phyloP scores from a whole-genome alignment of 2,888 invertebrate genomes.

The Harmothoe impar region DNA sequence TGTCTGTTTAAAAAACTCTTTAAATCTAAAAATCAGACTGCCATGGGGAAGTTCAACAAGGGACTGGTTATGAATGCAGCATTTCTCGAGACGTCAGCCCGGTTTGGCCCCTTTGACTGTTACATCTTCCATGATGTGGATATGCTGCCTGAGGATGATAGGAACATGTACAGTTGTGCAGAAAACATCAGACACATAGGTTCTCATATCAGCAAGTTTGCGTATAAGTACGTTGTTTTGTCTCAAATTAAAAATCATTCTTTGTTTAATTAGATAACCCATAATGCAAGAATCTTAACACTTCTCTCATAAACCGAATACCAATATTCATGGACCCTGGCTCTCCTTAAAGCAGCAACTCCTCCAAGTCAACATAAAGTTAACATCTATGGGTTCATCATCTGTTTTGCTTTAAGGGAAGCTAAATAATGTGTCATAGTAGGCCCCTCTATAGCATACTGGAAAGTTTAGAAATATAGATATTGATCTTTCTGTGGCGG shows the following conservation, averaged over 20 bases:
- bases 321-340: neutral
- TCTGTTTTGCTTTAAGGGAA: too few relatives aligned
- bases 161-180: neutral
- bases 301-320: neutral
- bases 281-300: neutral
- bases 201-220: neutral
- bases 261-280: neutral
- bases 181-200: neutral
- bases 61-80: conserved; percentile 14
- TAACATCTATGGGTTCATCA: neutral
- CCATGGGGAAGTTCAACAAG: neutral
- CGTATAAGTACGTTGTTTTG: neutral
- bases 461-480: too few relatives aligned
- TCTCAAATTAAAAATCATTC: neutral
- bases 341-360: neutral
- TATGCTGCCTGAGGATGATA: neutral
- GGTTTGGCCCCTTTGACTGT: neutral
- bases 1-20: too few relatives aligned
- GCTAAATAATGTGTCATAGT: too few relatives aligned
- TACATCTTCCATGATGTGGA: conserved; percentile 13
- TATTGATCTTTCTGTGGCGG: too few relatives aligned
- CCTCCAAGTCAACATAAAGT: neutral
- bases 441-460: too few relatives aligned
- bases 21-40: too few relatives aligned
- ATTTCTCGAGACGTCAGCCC: neutral